Conservation (phyloP, 2,113 vertebrate genomes). For the Mobula hypostoma region DNA sequence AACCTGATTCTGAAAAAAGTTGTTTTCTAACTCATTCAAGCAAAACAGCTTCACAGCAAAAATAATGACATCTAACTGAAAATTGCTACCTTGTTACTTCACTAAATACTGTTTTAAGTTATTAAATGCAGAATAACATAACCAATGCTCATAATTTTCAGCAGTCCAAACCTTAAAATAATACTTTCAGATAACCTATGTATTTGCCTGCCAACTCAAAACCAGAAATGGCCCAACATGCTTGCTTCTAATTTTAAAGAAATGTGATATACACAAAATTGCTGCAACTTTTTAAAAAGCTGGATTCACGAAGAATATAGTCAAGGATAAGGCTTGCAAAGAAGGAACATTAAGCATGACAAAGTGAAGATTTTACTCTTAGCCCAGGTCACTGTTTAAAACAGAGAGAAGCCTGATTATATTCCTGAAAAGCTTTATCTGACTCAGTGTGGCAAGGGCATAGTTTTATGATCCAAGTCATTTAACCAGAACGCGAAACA, state of each 20-base stretch:
- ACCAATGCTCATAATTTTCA: neutral
- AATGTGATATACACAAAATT: neutral
- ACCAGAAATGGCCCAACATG: neutral
- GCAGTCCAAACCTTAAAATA: neutral
- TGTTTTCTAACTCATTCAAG: neutral
- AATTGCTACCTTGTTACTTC: neutral
- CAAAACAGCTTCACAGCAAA: neutral
- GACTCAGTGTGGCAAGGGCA: neutral
- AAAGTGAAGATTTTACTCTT: neutral
- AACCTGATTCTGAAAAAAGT: too few species aligned
- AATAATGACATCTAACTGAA: neutral
- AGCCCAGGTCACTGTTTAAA: neutral
- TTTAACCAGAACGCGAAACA: neutral
- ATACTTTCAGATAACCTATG: neutral
- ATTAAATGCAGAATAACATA: neutral
- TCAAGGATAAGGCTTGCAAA: neutral
- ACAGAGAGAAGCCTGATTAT: neutral
- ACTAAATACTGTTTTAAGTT: neutral
- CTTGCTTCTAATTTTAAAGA: neutral
- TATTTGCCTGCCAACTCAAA: neutral
- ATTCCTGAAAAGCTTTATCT: neutral
- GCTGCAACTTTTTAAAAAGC: neutral
- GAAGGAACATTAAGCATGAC: neutral
- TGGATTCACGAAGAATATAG: neutral
- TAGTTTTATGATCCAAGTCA: neutral